These are phyloP conservation scores for Sclerodermus sp. DNA, from an alignment of 2,888 invertebrate genomes.

Conservation along the genomic window DNA sequence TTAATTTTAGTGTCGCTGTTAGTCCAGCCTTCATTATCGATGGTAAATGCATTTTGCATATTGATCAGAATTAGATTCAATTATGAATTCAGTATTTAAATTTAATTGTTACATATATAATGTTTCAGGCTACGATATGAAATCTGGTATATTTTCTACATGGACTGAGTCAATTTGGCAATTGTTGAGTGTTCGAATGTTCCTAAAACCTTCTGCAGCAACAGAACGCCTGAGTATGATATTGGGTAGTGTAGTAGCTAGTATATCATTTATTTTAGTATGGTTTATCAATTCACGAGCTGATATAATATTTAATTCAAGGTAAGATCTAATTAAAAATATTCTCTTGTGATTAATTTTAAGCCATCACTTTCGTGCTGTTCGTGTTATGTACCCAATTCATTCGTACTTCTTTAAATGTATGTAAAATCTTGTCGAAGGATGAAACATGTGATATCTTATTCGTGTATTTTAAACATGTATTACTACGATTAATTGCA, in stretches of 20 bases:
- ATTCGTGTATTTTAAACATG: too few species aligned
- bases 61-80: background rate
- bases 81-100: background rate
- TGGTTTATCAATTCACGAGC: slow-evolving; percentile 61
- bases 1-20: slow-evolving; percentile 73
- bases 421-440: background rate
- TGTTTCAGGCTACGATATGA: slow-evolving; percentile 72
- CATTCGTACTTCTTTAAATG: too few species aligned
- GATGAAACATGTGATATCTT: too few species aligned
- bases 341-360: slow-evolving; percentile 1
- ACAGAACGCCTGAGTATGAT: slow-evolving; percentile 62
- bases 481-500: too few species aligned
- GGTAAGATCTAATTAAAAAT: slow-evolving; percentile 28
- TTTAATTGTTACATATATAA: slow-evolving; percentile 4
- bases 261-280: slow-evolving; percentile 60
- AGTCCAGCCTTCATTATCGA: slow-evolving; percentile 82
- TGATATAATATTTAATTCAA: slow-evolving; percentile 57
- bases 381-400: too few species aligned
- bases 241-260: slow-evolving; percentile 60
- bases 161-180: slow-evolving; percentile 91
- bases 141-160: slow-evolving; percentile 76
- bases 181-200: slow-evolving; percentile 73
- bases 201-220: slow-evolving; percentile 70
- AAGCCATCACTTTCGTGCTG: too few species aligned
- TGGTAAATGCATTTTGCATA: slow-evolving; percentile 57